Percentiles rank a stretch among this genome's conserved stretches.
Evolutionary conservation across 2,888 invertebrate genomes (phyloP).

Genomic region (Habrosyne pyritoides): DNA sequence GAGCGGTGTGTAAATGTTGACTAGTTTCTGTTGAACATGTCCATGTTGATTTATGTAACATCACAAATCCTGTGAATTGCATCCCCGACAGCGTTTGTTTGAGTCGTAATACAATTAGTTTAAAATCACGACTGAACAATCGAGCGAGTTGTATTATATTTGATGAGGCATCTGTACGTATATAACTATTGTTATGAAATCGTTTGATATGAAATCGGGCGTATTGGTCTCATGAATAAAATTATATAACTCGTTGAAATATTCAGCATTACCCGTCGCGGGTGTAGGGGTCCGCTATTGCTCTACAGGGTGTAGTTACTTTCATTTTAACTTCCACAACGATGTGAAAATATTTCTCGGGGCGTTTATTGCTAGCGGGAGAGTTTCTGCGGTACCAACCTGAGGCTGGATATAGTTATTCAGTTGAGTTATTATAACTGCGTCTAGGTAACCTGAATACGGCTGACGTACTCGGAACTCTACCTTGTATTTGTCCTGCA

Average conservation of each 20-base stretch:
- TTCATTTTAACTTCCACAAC: constrained; percentile 82
- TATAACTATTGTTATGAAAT: constrained; percentile 51
- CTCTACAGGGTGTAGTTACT: constrained; percentile 77
- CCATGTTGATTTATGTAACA: neutral
- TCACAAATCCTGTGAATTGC: constrained; percentile 4
- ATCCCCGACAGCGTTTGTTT: neutral
- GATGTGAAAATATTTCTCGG: constrained; percentile 81
- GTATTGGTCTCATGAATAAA: constrained; percentile 72
- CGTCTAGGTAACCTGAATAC: constrained; percentile 24
- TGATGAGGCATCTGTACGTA: constrained; percentile 12
- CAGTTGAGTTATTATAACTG: constrained; percentile 44
- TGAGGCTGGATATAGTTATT: constrained; percentile 39
- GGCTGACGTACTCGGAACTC: neutral
- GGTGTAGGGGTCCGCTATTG: constrained; percentile 61
- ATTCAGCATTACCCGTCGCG: constrained; percentile 69
- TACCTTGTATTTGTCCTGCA: neutral
- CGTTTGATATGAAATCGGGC: constrained; percentile 57
- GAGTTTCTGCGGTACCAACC: constrained; percentile 60
- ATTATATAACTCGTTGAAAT: constrained; percentile 72
- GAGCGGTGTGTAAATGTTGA: neutral
- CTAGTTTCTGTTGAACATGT: neutral
- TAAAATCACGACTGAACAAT: constrained; percentile 13
- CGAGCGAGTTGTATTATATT: constrained; percentile 9
- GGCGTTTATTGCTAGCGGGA: constrained; percentile 74
- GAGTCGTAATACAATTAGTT: constrained; percentile 5